Evolutionary conservation across 2,113 vertebrate species (phyloP), one percentile per base, ranked within the genome.

Genomic region (Cyprinodon brontotheroides): DNA sequence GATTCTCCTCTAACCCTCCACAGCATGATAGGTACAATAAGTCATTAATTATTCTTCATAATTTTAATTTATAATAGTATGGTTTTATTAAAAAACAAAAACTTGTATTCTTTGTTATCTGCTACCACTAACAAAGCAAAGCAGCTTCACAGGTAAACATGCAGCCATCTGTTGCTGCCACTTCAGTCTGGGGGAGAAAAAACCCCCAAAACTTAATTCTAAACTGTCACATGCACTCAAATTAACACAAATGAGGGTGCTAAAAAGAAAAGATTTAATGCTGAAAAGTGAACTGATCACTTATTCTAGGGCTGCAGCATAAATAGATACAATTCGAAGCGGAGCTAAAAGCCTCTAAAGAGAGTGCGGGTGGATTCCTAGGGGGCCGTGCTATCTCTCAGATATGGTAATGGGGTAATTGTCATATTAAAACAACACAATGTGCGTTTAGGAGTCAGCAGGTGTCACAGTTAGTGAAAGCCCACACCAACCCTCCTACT

Each of bases 401-500:
- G 91, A 93, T 93, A 94, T 93, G 91, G 86, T 93, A 93, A 93
- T 94, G 89, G 70, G 20, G 78, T 93, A 93, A 93, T 93, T 93
- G 93, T 92, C 90, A 90, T 92, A 93, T 93, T 92, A 93, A 92
- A 93, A 93, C 91, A 93, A 92, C 91, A 92, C 86, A 91, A 88
- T 62, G 87, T 87, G 86, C 86, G 75, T 93, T 93, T 92, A 92
- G 89, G 88, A 94, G 93, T 90, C 91, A 93, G 93, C 92, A 93
- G 92, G 92, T 92, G 91, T 91, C 92, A 92, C 81, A 86, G 87
- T 91, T 81, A 87, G 91, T 91, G 91, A 89, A 89, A 88, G 89
- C 92, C 89, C 87, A 86, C 91, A 89, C 89, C 87, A 87, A 86
- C 78, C 87, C 87, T 89, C 86, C 84, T 83, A 88, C 90, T 84